A percentile compares a stretch with the other conserved stretches of the same genome.
Evolutionary conservation across 2,113 vertebrate genomes (phyloP).

Genomic region (Phyllostomus discolor): DNA sequence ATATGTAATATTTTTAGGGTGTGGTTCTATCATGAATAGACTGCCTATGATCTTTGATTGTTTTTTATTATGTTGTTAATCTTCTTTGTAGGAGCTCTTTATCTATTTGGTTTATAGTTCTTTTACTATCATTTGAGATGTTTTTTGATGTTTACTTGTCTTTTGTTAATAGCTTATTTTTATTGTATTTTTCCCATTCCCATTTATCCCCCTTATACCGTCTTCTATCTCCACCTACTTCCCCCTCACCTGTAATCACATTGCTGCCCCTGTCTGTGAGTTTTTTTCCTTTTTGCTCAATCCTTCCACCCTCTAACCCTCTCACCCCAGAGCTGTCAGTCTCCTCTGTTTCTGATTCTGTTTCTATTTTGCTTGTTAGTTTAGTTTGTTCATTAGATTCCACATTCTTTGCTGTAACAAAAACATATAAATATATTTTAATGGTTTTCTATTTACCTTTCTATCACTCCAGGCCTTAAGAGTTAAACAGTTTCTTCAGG

Average conservation of each 20-base stretch:
- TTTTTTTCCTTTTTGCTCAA: too few species aligned
- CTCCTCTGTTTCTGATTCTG: too few species aligned
- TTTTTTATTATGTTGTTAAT: background rate
- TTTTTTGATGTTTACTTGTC: constrained; percentile 2
- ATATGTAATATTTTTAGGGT: background rate
- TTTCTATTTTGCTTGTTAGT: background rate
- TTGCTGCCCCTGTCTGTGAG: too few species aligned
- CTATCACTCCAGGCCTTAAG: background rate
- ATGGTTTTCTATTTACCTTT: background rate
- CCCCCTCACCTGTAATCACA: too few species aligned
- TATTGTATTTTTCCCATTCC: too few species aligned
- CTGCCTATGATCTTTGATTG: background rate
- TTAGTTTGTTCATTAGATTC: too few species aligned
- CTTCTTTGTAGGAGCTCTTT: background rate
- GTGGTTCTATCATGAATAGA: background rate
- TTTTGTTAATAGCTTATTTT: background rate
- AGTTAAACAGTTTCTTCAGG: background rate
- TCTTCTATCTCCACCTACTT: too few species aligned
- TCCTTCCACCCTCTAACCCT: too few species aligned
- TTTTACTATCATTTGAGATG: background rate
- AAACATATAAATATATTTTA: background rate
- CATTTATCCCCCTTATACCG: too few species aligned
- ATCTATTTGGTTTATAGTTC: background rate
- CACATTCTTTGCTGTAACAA: background rate
- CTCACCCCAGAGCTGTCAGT: too few species aligned